These are phyloP conservation scores for Lepus americanus DNA, from an alignment of 2,113 vertebrate genomes.

Conservation along the genomic window DNA sequence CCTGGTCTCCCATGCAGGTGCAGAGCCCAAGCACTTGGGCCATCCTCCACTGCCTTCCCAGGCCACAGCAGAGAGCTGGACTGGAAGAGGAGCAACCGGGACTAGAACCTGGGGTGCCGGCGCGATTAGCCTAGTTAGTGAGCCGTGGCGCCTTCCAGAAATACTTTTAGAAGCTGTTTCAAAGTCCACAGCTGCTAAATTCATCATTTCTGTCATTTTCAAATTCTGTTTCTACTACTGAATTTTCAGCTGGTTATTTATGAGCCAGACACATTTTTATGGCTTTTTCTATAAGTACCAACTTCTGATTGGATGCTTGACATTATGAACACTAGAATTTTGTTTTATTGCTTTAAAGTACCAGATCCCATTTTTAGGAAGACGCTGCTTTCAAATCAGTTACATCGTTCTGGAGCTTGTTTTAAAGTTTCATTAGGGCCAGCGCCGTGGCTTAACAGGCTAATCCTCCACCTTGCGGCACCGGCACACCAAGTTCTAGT, in stretches of 20 bases:
- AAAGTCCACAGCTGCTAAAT: background rate
- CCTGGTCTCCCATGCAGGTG: too few species aligned
- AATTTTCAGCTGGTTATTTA: background rate
- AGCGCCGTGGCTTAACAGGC: too few species aligned
- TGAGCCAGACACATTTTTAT: background rate
- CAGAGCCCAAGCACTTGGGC: too few species aligned
- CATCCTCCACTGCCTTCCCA: too few species aligned
- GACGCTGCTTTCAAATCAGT: background rate
- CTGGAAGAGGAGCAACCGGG: too few species aligned
- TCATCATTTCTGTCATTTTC: background rate
- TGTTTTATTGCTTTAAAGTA: conserved; percentile 33
- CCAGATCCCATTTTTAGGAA: background rate
- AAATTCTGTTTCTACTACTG: background rate
- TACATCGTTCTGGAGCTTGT: background rate
- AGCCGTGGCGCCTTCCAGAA: background rate
- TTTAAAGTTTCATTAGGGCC: background rate
- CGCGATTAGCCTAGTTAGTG: too few species aligned
- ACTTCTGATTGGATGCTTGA: background rate
- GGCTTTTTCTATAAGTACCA: background rate
- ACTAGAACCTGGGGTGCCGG: too few species aligned
- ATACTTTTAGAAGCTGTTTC: background rate
- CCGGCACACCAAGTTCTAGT: too few species aligned
- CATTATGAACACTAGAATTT: background rate
- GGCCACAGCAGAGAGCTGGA: too few species aligned
- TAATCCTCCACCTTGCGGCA: too few species aligned